A percentile compares a stretch with the other conserved stretches of the same genome.
Evolutionary conservation across 35 echinoderm and acorn worm genomes (phyloP).

Genomic region (Anneissia japonica): DNA sequence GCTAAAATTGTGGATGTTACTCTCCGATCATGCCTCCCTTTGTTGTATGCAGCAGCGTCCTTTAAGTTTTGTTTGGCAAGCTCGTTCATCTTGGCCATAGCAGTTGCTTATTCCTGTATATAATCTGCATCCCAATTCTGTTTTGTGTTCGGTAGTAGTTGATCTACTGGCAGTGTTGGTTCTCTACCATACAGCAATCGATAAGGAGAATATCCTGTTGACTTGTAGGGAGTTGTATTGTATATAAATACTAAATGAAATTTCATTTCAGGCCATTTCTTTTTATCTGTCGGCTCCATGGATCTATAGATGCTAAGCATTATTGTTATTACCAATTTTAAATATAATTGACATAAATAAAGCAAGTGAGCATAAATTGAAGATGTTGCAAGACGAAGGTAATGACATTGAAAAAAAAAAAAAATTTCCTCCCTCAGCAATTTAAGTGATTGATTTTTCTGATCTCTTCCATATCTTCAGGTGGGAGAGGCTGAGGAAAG

Average conservation of each 20-base stretch:
- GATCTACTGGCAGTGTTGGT: constrained; percentile 5
- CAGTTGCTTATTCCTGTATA: background rate
- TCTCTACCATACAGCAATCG: constrained; percentile 18
- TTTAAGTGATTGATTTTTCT: no score
- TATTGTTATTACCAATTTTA: no score
- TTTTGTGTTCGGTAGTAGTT: background rate
- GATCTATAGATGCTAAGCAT: no score
- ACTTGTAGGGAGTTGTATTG: constrained; percentile 12
- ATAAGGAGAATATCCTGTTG: constrained; percentile 14
- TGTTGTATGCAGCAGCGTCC: background rate
- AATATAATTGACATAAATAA: no score
- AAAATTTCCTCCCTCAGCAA: no score
- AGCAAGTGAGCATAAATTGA: no score
- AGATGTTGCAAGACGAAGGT: no score
- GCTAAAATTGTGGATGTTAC: background rate
- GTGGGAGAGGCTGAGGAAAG: no score
- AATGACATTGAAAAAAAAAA: no score
- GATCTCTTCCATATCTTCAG: no score
- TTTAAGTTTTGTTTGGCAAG: background rate
- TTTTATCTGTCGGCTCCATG: background rate
- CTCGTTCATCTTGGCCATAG: no score
- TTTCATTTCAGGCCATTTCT: constrained; percentile 11
- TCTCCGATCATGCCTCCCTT: background rate
- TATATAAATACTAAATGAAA: constrained; percentile 16
- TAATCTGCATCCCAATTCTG: background rate